A percentile compares a stretch with the other conserved stretches of the same genome.
Conservation (phyloP, 2,888 invertebrate genomes). For the Napeogenes sylphis region DNA sequence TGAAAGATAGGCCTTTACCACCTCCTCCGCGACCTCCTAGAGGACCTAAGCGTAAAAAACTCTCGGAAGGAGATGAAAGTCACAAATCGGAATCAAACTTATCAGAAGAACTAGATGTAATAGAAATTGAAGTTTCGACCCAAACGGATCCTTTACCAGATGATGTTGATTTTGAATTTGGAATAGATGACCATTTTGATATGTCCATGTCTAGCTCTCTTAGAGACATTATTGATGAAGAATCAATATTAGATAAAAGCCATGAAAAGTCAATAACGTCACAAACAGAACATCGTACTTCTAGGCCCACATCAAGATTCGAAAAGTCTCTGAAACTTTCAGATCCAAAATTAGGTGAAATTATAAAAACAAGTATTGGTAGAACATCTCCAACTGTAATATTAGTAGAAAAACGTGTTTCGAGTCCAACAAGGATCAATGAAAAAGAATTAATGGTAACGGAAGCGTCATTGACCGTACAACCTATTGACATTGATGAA, state of each 20-base stretch:
- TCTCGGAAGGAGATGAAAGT: slow-evolving; percentile 29
- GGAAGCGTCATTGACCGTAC: slow-evolving; percentile 81
- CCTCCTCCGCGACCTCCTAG: slow-evolving; percentile 91
- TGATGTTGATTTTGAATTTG: slow-evolving; percentile 82
- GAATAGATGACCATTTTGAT: slow-evolving; percentile 68
- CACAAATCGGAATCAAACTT: slow-evolving; percentile 33
- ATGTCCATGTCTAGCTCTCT: slow-evolving; percentile 70
- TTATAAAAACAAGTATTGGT: slow-evolving; percentile 74
- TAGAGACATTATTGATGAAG: slow-evolving; percentile 71
- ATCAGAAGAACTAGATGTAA: slow-evolving; percentile 50
- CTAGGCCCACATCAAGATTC: slow-evolving; percentile 75
- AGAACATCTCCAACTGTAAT: slow-evolving; percentile 80
- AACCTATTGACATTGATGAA: slow-evolving; percentile 79
- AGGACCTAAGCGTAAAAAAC: slow-evolving; percentile 68
- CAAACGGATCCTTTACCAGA: slow-evolving; percentile 92
- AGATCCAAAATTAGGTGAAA: slow-evolving; percentile 74
- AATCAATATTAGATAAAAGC: slow-evolving; percentile 70
- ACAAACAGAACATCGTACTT: slow-evolving; percentile 63
- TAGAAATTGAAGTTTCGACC: slow-evolving; percentile 87
- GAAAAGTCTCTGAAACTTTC: slow-evolving; percentile 77
- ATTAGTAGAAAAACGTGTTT: slow-evolving; percentile 78
- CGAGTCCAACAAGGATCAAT: slow-evolving; percentile 78
- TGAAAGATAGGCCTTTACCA: slow-evolving; percentile 90
- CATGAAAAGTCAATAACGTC: slow-evolving; percentile 58
- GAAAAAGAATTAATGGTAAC: slow-evolving; percentile 80